phyloP scores from a whole-genome alignment of 2,888 invertebrate genomes.

The Epiblema foenella region DNA sequence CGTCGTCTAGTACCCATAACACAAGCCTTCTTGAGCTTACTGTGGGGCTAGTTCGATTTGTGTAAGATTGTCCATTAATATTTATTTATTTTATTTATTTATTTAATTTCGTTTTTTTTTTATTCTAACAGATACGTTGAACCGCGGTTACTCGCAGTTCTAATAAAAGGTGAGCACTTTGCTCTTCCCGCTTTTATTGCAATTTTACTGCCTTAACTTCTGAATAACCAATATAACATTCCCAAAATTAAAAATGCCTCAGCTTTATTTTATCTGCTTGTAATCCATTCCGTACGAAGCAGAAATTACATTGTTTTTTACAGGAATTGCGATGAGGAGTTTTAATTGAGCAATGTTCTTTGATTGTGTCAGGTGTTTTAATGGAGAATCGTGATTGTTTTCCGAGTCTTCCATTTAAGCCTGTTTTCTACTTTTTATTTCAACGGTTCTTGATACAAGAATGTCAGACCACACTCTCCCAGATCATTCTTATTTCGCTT shows the following conservation, averaged over 20 bases:
- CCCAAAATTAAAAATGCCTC: constrained; percentile 25
- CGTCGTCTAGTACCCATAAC: no score
- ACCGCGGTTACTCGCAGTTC: constrained; percentile 5
- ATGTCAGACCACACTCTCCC: no score
- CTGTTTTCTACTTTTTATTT: constrained; percentile 4
- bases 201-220: constrained; percentile 6
- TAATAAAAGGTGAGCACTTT: constrained; percentile 2
- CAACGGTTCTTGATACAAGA: not conserved
- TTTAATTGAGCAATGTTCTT: constrained; percentile 65
- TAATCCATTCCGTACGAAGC: constrained; percentile 21
- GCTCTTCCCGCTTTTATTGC: constrained; percentile 17
- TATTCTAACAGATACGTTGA: not conserved
- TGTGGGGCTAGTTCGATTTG: no score
- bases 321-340: constrained; percentile 47
- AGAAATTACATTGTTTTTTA: constrained; percentile 48
- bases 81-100: no score
- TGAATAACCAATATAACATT: not conserved
- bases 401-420: constrained; percentile 31
- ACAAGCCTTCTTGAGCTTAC: no score
- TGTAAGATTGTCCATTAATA: no score
- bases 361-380: constrained; percentile 62
- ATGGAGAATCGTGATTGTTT: constrained; percentile 64
- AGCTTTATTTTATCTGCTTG: no score
- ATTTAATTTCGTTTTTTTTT: no score
- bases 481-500: no score